These are phyloP conservation scores for Leptoteleia sp. DNA, from an alignment of 1,140 invertebrate species.

Conservation along the genomic window DNA sequence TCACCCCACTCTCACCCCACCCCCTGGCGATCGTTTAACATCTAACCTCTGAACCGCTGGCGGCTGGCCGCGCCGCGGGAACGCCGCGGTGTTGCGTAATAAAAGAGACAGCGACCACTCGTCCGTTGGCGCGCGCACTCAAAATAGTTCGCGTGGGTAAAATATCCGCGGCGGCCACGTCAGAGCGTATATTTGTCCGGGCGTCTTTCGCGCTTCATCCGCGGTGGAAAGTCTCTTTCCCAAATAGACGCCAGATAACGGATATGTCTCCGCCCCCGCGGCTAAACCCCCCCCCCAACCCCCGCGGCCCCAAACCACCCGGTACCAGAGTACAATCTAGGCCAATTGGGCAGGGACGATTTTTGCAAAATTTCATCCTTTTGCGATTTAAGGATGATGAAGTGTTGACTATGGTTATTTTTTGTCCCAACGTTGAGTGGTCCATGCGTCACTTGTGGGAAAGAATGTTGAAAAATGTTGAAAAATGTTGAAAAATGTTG, in stretches of 20 bases:
- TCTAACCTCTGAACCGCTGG: slow-evolving; percentile 35
- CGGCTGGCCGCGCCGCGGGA: slow-evolving; percentile 11
- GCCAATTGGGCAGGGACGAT: slow-evolving; percentile 15
- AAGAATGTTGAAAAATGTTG: too few relatives aligned
- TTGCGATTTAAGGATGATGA: too few relatives aligned
- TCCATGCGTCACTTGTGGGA: too few relatives aligned
- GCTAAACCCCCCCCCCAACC: too few relatives aligned
- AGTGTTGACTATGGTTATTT: too few relatives aligned
- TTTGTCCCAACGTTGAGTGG: too few relatives aligned
- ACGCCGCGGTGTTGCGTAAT: slow-evolving; percentile 62
- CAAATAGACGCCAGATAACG: slow-evolving; percentile 30
- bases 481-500: too few relatives aligned
- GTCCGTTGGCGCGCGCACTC: slow-evolving; percentile 56
- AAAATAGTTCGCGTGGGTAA: slow-evolving; percentile 74
- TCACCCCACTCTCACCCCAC: too few relatives aligned
- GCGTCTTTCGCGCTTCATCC: slow-evolving; percentile 45
- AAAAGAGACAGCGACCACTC: slow-evolving; percentile 47
- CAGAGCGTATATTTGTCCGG: slow-evolving; percentile 61
- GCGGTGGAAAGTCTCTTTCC: slow-evolving; percentile 46
- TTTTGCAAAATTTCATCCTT: not conserved
- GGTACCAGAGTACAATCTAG: too few relatives aligned
- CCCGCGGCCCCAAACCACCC: not conserved
- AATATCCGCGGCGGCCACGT: slow-evolving; percentile 55
- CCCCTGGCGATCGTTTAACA: too few relatives aligned
- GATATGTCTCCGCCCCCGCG: slow-evolving; percentile 1